A percentile compares a stretch with the other conserved stretches of the same genome.
Conservation (phyloP, 2,113 vertebrate species). For the Promerops cafer region DNA sequence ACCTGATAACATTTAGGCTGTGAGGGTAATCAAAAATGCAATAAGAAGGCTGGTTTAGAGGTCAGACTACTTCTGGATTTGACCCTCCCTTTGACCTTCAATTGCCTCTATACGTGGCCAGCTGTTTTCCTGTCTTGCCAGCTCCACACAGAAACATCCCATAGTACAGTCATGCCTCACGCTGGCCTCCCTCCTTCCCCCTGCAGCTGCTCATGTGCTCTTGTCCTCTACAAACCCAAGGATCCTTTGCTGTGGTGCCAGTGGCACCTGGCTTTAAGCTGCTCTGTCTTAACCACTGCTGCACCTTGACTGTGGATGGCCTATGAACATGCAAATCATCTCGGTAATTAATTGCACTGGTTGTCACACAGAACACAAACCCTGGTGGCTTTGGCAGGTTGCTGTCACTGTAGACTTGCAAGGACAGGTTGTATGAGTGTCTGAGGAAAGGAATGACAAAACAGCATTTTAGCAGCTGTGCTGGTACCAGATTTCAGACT, state of each 20-base stretch:
- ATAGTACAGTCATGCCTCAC: fast-evolving
- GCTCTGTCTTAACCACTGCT: background rate
- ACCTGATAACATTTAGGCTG: background rate
- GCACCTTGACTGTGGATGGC: background rate
- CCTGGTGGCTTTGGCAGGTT: background rate
- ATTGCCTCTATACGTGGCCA: fast-evolving
- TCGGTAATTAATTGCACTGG: background rate
- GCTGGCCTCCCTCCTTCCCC: background rate
- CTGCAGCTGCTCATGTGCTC: background rate
- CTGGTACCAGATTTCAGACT: background rate
- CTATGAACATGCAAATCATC: background rate
- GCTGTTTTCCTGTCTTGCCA: background rate
- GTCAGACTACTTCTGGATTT: background rate
- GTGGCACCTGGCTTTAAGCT: background rate
- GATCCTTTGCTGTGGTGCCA: background rate
- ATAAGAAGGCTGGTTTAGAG: background rate
- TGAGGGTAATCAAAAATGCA: background rate
- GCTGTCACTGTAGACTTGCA: background rate
- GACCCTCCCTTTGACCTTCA: background rate
- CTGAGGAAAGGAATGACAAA: background rate
- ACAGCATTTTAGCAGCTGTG: background rate
- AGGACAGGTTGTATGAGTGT: background rate
- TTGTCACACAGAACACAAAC: background rate
- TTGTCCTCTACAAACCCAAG: background rate
- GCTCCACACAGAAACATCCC: background rate